phyloP scores from a whole-genome alignment of 1,140 invertebrate genomes.

The Protaetia brevitarsis region DNA sequence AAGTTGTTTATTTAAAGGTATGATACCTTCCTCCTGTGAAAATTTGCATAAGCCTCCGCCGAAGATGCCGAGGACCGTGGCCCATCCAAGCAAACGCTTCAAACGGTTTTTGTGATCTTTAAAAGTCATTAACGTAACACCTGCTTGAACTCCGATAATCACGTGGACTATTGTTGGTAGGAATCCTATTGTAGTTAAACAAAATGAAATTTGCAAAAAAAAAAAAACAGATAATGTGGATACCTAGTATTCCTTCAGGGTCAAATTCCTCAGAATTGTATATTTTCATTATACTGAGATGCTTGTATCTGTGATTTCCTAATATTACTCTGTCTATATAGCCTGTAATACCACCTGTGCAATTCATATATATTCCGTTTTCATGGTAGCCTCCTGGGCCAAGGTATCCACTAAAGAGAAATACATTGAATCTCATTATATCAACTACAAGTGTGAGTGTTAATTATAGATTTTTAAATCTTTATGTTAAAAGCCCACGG shows the following conservation, averaged over 20 bases:
- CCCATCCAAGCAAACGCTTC: slow-evolving; percentile 67
- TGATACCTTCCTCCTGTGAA: slow-evolving; percentile 67
- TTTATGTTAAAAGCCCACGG: too few species aligned
- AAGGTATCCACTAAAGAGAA: slow-evolving; percentile 70
- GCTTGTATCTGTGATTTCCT: slow-evolving; percentile 63
- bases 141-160: slow-evolving; percentile 67
- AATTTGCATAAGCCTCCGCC: slow-evolving; percentile 69
- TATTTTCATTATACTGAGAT: slow-evolving; percentile 61
- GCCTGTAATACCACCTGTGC: slow-evolving; percentile 81
- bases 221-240: neutral
- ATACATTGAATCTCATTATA: too few species aligned
- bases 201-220: neutral
- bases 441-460: too few species aligned
- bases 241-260: slow-evolving; percentile 75
- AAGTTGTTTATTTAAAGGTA: slow-evolving; percentile 85
- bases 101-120: slow-evolving; percentile 57
- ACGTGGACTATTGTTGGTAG: slow-evolving; percentile 62
- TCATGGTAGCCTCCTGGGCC: slow-evolving; percentile 79
- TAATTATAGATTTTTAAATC: too few species aligned
- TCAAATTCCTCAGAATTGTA: slow-evolving; percentile 68
- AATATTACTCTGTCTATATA: slow-evolving; percentile 74
- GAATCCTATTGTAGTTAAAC: slow-evolving; percentile 50
- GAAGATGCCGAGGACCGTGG: slow-evolving; percentile 56
- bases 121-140: slow-evolving; percentile 58
- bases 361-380: slow-evolving; percentile 62